phyloP scores from a whole-genome alignment of 2,888 invertebrate species.

The Maniola hyperantus region DNA sequence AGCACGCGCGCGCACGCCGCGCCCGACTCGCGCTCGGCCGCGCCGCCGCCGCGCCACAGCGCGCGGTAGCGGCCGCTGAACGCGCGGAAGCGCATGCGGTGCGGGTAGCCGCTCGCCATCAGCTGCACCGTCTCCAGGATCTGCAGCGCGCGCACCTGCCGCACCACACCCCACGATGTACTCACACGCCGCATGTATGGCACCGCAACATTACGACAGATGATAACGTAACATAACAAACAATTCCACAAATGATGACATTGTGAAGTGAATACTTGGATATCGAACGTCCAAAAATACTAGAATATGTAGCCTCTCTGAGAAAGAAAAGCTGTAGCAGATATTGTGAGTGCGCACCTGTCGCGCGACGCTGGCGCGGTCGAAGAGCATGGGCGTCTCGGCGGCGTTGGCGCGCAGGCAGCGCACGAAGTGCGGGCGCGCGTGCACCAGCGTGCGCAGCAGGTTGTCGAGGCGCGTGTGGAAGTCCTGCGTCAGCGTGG shows the following conservation, averaged over 20 bases:
- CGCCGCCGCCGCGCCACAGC: conserved; percentile 90
- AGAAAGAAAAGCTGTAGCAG: too few species aligned
- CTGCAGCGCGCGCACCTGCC: conserved; percentile 90
- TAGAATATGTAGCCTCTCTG: too few species aligned
- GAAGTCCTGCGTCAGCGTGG: conserved; percentile 97
- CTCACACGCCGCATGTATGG: too few species aligned
- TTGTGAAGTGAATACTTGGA: too few species aligned
- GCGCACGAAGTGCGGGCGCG: conserved; percentile 96
- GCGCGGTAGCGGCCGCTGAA: conserved; percentile 94
- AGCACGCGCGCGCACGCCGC: conserved; percentile 88
- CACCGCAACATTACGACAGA: too few species aligned
- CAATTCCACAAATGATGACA: too few species aligned
- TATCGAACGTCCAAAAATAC: too few species aligned
- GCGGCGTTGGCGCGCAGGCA: conserved; percentile 94
- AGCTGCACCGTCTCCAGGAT: conserved; percentile 97
- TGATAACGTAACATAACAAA: too few species aligned
- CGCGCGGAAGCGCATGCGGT: conserved; percentile 96
- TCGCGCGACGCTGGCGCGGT: conserved; percentile 90
- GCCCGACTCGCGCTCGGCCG: conserved; percentile 84
- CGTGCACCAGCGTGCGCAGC: conserved; percentile 94
- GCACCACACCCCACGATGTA: neutral
- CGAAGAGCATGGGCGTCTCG: conserved; percentile 92
- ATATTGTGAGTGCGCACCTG: conserved; percentile 75
- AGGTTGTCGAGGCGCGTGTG: conserved; percentile 96
- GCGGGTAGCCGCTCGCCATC: conserved; percentile 97